Conservation (phyloP, 23 tunicate species). For the Ciona savignyi region DNA sequence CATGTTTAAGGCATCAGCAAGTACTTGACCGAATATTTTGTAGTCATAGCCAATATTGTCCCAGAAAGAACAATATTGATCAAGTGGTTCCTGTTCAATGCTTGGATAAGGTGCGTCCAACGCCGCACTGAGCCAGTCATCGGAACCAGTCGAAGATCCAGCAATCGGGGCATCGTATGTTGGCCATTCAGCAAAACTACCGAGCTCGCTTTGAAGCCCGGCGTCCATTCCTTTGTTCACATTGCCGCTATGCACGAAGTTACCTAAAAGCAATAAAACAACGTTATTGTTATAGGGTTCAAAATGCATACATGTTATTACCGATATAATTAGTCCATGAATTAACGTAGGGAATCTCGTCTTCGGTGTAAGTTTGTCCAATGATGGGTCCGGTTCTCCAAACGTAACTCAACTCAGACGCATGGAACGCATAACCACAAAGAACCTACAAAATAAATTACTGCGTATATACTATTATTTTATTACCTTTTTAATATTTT, state of each 20-base stretch:
- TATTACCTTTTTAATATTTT: too few species aligned
- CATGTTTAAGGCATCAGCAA: slow-evolving; percentile 10
- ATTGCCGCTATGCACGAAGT: slow-evolving; percentile 41
- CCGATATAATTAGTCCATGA: slow-evolving; percentile 47
- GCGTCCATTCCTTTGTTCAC: slow-evolving; percentile 35
- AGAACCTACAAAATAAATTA: too few species aligned
- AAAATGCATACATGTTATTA: too few species aligned
- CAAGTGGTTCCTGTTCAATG: slow-evolving; percentile 31
- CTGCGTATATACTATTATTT: too few species aligned
- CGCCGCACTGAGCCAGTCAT: slow-evolving; percentile 24
- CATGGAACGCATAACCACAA: slow-evolving; percentile 44
- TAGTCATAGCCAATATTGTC: slow-evolving; percentile 44
- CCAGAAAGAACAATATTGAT: slow-evolving; percentile 44
- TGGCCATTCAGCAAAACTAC: slow-evolving; percentile 28
- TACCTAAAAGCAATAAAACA: slow-evolving; percentile 26
- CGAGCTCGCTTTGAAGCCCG: slow-evolving; percentile 4
- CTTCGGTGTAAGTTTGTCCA: slow-evolving; percentile 40
- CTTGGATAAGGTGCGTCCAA: slow-evolving; percentile 27
- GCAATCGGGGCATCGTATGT: slow-evolving; percentile 9
- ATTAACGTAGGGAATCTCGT: slow-evolving; percentile 26
- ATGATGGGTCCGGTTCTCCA: slow-evolving; percentile 51
- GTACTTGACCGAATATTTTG: slow-evolving; percentile 23
- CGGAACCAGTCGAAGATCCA: background rate
- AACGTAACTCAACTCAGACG: slow-evolving; percentile 40
- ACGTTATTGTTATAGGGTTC: too few species aligned